A percentile compares a stretch with the other conserved stretches of the same genome.
Evolutionary conservation across 2,113 vertebrate genomes (phyloP).

Genomic region (Acrocephalus kingi): DNA sequence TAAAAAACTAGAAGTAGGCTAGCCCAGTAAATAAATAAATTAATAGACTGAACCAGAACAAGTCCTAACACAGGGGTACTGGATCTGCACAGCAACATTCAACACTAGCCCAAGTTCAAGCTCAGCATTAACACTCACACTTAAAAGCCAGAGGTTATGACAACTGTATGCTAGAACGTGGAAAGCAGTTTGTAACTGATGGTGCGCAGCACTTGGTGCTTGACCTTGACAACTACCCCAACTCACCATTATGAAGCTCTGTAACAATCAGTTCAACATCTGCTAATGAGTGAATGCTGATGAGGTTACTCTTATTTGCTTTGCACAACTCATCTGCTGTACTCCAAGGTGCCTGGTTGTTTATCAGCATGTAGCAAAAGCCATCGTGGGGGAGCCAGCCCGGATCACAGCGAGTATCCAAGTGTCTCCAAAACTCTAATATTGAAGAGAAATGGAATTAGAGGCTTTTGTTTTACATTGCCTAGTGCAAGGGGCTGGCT

Average conservation of each 20-base stretch:
- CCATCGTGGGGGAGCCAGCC: conserved; percentile 85
- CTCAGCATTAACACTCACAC: neutral
- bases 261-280: conserved; percentile 86
- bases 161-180: fast-evolving
- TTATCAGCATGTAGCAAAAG: conserved; percentile 84
- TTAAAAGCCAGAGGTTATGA: neutral
- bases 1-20: neutral
- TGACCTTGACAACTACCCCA: neutral
- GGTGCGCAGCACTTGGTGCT: neutral
- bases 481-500: neutral
- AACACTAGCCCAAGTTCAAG: neutral
- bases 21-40: neutral
- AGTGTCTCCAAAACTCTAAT: conserved; percentile 78
- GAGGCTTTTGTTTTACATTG: neutral
- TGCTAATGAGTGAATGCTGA: conserved; percentile 88
- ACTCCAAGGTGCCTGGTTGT: conserved; percentile 56
- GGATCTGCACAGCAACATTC: neutral
- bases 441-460: neutral
- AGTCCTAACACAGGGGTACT: neutral
- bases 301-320: conserved; percentile 67
- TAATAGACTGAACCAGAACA: neutral
- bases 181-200: neutral
- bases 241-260: conserved; percentile 79
- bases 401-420: conserved; percentile 77
- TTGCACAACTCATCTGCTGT: conserved; percentile 72